Base-by-base conservation (phyloP, 2,888 invertebrate genomes). In the Morpho deidamia region DNA sequence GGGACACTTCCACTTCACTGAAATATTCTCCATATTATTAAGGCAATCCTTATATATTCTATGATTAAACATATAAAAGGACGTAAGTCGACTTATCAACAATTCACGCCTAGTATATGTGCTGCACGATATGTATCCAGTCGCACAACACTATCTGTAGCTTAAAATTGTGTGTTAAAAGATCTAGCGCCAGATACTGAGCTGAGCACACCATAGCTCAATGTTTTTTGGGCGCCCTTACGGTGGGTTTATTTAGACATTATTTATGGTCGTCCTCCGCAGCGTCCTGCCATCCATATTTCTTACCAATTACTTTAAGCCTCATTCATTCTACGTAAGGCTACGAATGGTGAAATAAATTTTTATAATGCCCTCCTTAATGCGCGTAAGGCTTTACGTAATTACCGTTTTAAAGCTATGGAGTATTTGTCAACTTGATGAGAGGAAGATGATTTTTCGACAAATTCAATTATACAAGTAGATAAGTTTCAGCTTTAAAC, bases 241-340 rank as follows among this genome's bases (percentile, higher is more conserved):
- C 65, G 61, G 56, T 55, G 59, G 62, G 63, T 66, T 70, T 71
- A 70, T 72, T 70, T 66, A 67, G 65, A 63, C 58, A 63, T 72
- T 70, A 75, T 77, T 75, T 76, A 74, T 74, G 54, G 67, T 56
- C 55, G 43, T 51, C 64, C 51, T 58, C 64, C 61, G 60, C 60
- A 65, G 56, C 69, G 75, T 73, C 72, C 75, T 75, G 74, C 66
- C 67, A 62, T 66, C 63, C 67, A 68, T 71, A 68, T 72, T 72
- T 68, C 69, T 67, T 63, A 61, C 61, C 69, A 72, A 73, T 73
- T 71, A 70, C 66, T 71, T 69, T 58, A 65, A 68, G 61, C 63
- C 62, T 63, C 60, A 64, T 67, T 65, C 63, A 62, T 68, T 71
- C 62, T 53, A 58, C 58, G 58, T 63, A 59, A 61, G 62, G 63